Evolutionary conservation across 2,113 vertebrate genomes (phyloP).

Genomic region (Nansenia antarctica): DNA sequence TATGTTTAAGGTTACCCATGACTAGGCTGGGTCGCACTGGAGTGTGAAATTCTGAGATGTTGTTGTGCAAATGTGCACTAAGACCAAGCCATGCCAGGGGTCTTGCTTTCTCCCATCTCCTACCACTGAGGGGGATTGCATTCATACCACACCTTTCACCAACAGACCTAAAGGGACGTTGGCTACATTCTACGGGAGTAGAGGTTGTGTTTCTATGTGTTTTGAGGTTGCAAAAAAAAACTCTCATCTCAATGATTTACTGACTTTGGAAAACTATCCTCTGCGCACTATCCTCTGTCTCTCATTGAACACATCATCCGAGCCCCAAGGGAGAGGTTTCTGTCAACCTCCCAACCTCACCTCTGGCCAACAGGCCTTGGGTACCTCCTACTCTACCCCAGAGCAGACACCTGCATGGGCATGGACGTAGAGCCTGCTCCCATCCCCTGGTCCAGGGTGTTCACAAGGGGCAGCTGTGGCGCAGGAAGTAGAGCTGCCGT

Average conservation of each 20-base stretch:
- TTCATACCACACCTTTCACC: not conserved
- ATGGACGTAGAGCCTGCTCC: not conserved
- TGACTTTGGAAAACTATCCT: not conserved
- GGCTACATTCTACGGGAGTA: not conserved
- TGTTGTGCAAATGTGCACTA: slow-evolving; percentile 58
- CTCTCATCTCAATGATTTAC: no score
- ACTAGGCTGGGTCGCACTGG: slow-evolving; percentile 35
- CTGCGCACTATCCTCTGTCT: not conserved
- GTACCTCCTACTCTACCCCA: not conserved
- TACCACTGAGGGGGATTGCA: not conserved
- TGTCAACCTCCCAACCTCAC: not conserved
- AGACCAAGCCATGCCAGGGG: slow-evolving; percentile 35
- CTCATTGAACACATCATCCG: not conserved
- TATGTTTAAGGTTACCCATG: slow-evolving; percentile 51
- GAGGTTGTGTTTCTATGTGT: not conserved
- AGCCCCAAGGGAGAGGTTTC: not conserved
- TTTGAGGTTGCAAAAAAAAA: no score
- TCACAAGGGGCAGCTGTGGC: no score
- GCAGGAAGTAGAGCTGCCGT: no score
- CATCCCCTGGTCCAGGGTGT: slow-evolving; percentile 17
- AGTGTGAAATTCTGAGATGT: slow-evolving; percentile 60
- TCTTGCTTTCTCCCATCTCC: slow-evolving; percentile 15
- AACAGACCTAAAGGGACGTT: not conserved
- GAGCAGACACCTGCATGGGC: slow-evolving; percentile 21
- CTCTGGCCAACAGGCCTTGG: not conserved